Evolutionary conservation across 2,888 invertebrate species (phyloP), one percentile per base, ranked within the genome.

Genomic region (Branchellion lobata): DNA sequence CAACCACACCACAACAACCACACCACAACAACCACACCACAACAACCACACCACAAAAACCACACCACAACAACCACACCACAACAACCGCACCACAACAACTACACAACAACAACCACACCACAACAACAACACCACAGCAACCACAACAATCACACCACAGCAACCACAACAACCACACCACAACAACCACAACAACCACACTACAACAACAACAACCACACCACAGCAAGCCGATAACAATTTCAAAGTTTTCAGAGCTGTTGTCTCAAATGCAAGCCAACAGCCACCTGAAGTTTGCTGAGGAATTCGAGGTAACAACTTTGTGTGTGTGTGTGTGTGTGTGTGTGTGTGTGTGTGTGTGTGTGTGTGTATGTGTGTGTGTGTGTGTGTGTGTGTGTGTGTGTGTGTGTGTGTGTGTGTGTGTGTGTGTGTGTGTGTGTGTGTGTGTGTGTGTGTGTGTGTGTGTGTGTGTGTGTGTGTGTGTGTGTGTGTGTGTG

Each of bases 231-330:
- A 61, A 40, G 34, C 34, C 77, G 29, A 34, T 77, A 1, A 24
- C 29, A 29, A 36, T 36, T 14, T 1, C 24, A 24, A 61, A 34
- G n/a, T 77, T 77, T 36, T 31, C 47, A 0, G n/a, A 65, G 8
- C 34, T 77, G 11, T n/a, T 65, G 0, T 29, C 34, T 27, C 33
- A 77, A n/a, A 77, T 77, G 77, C 27, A 77, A 21, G 77, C 77
- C n/a, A 77, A 77, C 61, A 61, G 61, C 24, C 77, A 77, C 34
- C 34, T 77, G 61, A 61, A 65, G 36, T 77, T 65, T 61, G 47
- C 77, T 21, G 77, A 77, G 34, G 77, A 77, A 36, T 77, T 77
- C n/a, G 53, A 34, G 61, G 77, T 77, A 40, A 40, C 14, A 40
- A 40, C 5, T 40, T 5, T 8, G 14, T 8, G 40, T 5, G 14